Conservation (phyloP, 2,888 invertebrate species). For the Apoderus coryli region DNA sequence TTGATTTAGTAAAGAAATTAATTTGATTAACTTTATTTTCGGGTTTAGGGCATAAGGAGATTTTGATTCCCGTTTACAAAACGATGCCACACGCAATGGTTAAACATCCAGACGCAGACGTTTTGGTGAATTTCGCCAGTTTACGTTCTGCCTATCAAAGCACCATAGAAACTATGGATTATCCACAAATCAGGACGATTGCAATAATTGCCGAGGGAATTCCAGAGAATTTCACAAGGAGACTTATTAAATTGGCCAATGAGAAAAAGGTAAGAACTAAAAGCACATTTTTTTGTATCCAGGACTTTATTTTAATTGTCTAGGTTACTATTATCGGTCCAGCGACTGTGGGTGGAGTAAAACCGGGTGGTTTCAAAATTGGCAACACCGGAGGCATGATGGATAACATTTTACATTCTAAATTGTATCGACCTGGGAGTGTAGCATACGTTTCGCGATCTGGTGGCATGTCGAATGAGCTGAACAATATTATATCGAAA, state of each 20-base stretch:
- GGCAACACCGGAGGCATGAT: slow-evolving; percentile 99
- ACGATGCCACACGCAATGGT: slow-evolving; percentile 93
- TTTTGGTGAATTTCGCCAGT: slow-evolving; percentile 95
- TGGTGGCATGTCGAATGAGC: slow-evolving; percentile 98
- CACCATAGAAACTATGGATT: slow-evolving; percentile 86
- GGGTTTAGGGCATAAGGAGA: slow-evolving; percentile 98
- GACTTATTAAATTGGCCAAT: slow-evolving; percentile 72
- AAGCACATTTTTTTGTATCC: too few relatives aligned
- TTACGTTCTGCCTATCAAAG: slow-evolving; percentile 94
- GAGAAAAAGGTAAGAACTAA: slow-evolving; percentile 46
- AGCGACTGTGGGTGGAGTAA: slow-evolving; percentile 93
- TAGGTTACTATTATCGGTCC: slow-evolving; percentile 38
- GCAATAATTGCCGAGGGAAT: slow-evolving; percentile 99
- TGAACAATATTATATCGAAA: slow-evolving; percentile 95
- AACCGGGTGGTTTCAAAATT: slow-evolving; percentile 98
- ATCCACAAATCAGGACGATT: slow-evolving; percentile 86
- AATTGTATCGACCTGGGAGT: slow-evolving; percentile 89
- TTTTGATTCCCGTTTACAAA: slow-evolving; percentile 85
- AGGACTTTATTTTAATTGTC: too few relatives aligned
- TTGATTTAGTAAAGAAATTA: too few relatives aligned
- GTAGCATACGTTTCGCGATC: slow-evolving; percentile 98
- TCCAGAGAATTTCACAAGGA: slow-evolving; percentile 95
- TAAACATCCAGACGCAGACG: slow-evolving; percentile 88
- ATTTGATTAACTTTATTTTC: too few relatives aligned
- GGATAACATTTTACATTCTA: slow-evolving; percentile 96